Evolutionary conservation across 2,797 vertebrate species (phyloP).

Genomic region (Iguana delicatissima): DNA sequence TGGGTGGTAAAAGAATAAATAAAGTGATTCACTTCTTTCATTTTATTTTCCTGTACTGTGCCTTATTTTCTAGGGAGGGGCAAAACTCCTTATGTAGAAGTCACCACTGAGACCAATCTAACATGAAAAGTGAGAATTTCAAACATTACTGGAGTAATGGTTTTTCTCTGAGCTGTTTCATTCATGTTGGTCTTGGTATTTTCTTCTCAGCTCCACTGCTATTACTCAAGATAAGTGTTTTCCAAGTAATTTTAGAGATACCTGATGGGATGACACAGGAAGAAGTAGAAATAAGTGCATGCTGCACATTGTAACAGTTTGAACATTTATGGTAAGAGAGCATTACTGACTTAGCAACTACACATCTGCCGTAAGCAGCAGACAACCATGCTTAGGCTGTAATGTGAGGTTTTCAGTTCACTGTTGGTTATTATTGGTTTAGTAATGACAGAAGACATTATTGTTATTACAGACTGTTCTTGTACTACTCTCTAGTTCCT

Average conservation of each 20-base stretch:
- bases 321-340: slow-evolving; percentile 55
- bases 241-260: slow-evolving; percentile 70
- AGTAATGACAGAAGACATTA: slow-evolving; percentile 74
- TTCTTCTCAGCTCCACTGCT: slow-evolving; percentile 52
- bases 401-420: slow-evolving; percentile 73
- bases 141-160: slow-evolving; percentile 19
- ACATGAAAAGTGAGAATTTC: neutral
- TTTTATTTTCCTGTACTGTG: neutral
- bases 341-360: slow-evolving; percentile 51
- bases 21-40: neutral
- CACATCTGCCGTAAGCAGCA: slow-evolving; percentile 68
- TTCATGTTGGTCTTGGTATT: slow-evolving; percentile 31
- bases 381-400: slow-evolving; percentile 57
- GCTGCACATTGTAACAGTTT: slow-evolving; percentile 46
- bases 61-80: neutral
- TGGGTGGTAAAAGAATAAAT: neutral
- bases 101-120: neutral
- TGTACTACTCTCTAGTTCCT: slow-evolving; percentile 67
- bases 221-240: slow-evolving; percentile 66
- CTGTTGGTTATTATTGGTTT: slow-evolving; percentile 69
- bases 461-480: slow-evolving; percentile 65
- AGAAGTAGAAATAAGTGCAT: slow-evolving; percentile 51
- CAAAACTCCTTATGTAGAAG: neutral
- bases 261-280: slow-evolving; percentile 65
- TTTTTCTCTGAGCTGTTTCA: slow-evolving; percentile 2